Evolutionary conservation across 2,888 invertebrate genomes (phyloP), one percentile per base, ranked within the genome.

Genomic region (Neoscelio sp.): DNA sequence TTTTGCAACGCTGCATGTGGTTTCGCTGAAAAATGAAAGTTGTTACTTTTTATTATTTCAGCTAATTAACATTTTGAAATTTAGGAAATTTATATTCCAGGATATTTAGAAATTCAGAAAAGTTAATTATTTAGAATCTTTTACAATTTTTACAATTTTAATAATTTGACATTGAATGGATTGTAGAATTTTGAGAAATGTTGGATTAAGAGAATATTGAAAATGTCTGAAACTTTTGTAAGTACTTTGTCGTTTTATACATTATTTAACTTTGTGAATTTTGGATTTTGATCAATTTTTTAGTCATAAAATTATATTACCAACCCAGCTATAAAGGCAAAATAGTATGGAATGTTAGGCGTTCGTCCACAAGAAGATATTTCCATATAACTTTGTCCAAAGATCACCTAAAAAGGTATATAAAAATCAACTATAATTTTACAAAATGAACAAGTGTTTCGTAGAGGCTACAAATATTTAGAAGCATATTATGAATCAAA

Each of bases 301-400:
- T n/a, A n/a, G n/a, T n/a, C n/a, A 38, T 30, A 6, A 15, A 38
- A 6, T 18, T 20, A 5, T 23, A 28, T 12, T 64, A 52, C 87
- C 89, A 89, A 94, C 94, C 94, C 93, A 38, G 93, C 92, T 83
- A 94, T 92, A 84, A 93, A 94, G 18, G 93, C 93, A 88, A 94
- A 93, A 86, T 93, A 91, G 82, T 92, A 89, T 8, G 92, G 91
- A 83, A 91, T 90, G 80, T 91, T 91, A 2, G 91, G 90, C 7
- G 92, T 91, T 62, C 93, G 91, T 8, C 94, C 94, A 88, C 94
- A 94, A 0, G 94, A 92, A 0, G 94, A 93, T 78, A 94, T 93
- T 87, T 94, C 93, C 91, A 94, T 94, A 85, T 93, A 94, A 48
- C 92, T 92, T 86, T 93, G 93, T 67, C 92, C 91, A 76, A 92